Evolutionary conservation across 1,140 invertebrate species (phyloP), one percentile per base, ranked within the genome.

Genomic region (Pteromalus puparum): DNA sequence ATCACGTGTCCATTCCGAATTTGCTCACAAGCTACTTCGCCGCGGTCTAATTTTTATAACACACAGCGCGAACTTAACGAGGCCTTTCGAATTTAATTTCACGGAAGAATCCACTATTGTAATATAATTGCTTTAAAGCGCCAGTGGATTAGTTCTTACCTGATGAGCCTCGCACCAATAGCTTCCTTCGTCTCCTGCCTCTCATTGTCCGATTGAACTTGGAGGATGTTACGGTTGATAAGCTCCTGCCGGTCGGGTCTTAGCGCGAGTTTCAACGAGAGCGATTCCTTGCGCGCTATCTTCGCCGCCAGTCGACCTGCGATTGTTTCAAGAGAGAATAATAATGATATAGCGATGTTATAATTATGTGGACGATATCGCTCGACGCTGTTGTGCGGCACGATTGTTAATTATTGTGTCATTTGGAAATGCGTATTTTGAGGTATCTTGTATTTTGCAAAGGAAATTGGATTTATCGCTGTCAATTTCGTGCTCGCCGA

Each of bases 161-260:
- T 96, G 88, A 98, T 99, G 86, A 99, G 95, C 90, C 98, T 97
- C 80, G 97, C 97, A 67, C 98, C 98, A 90, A 99, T 98, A 74
- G 97, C 97, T 92, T 99, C 97, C 93, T 98, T 98, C 87, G 96
- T 97, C 93, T 99, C 97, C 92, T 97, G 97, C 88, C 98, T 94
- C 92, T 99, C 98, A 94, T 97, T 97, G 88, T 99, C 98, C 86
- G 96, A 96, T 92, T 98, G 97, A 88, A 97, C 95, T 91, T 97
- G 97, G 91, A 99, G 95, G 86, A 99, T 99, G 91, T 99, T 99
- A 90, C 98, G 96, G 91, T 99, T 99, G 87, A 99, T 98, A 81
- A 99, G 95, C 92, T 99, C 98, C 93, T 99, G 97, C 80, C 97
- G 94, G 91, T 98, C 96, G 9, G 98, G 98, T 83, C 98, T 94